Conservation (phyloP, 2,888 invertebrate species). For the Salpingus planirostris region DNA sequence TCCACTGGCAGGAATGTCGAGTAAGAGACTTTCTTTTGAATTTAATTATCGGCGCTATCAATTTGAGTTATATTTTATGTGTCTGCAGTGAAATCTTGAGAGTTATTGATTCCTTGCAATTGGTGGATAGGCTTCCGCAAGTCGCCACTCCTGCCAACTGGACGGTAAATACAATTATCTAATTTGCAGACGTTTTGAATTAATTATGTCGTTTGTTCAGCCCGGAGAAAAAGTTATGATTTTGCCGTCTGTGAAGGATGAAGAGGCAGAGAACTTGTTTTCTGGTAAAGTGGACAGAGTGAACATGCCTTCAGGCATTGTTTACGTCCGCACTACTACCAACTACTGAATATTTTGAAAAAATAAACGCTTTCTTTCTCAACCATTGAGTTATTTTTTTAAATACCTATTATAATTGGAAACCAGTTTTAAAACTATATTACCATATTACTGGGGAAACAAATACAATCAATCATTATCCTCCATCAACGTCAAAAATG, state of each 20-base stretch:
- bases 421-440: no score
- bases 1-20: slow-evolving; percentile 81
- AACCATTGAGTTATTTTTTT: no score
- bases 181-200: neutral
- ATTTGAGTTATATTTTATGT: no score
- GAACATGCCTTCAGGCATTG: slow-evolving; percentile 65
- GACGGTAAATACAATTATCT: slow-evolving; percentile 20
- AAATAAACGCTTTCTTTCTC: no score
- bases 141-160: slow-evolving; percentile 37
- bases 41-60: no score
- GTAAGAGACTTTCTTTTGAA: no score
- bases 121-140: slow-evolving; percentile 59
- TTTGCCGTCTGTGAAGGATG: slow-evolving; percentile 58
- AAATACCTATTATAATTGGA: no score
- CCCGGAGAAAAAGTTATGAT: slow-evolving; percentile 75
- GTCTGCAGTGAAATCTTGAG: slow-evolving; percentile 69
- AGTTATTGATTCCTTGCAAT: slow-evolving; percentile 73
- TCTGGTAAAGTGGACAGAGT: slow-evolving; percentile 60
- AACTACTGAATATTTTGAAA: no score
- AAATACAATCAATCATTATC: no score
- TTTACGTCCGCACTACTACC: slow-evolving; percentile 65
- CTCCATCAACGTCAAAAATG: no score
- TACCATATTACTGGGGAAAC: no score
- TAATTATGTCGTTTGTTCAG: slow-evolving; percentile 34
- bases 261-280: slow-evolving; percentile 57